Base-by-base conservation (phyloP, 2,113 vertebrate species). In the Pogona vitticeps region DNA sequence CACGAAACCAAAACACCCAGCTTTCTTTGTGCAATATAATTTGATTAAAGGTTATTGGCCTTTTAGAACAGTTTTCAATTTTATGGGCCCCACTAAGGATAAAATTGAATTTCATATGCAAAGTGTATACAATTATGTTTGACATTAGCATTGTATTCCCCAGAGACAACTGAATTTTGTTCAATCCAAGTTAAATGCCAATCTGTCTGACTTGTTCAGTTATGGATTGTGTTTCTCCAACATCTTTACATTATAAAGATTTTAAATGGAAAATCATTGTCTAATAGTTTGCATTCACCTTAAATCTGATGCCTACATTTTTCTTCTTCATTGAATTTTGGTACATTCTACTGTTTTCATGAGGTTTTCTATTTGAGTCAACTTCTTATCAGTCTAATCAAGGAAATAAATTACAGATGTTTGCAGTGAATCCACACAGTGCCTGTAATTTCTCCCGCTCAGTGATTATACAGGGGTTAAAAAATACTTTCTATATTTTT, bases 131-230 rank as follows among this genome's bases (percentile, higher is more conserved):
- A 88, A 86, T 91, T 94, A 84, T 95, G 91, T 92, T 93, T 93
- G 90, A 78, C 93, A 95, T 94, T 92, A 93, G 87, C 91, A 93
- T 92, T 94, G 91, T 94, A 93, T 90, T 93, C 92, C 91, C 92
- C 1, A 88, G 91, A 93, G 91, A 94, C 89, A 92, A 91, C 90
- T 94, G 86, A 90, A 90, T 94, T 94, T 93, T 91, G 90, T 94
- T 94, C 94, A 95, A 94, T 82, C 92, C 78, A 93, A 94, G 85
- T 89, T 91, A 93, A 94, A 95, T 87, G 85, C 65, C 0, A 28
- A 91, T 92, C 89, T 93, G 91, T 87, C 86, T 90, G 71, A 68
- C 86, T 93, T 80, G 90, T 90, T 91, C 91, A 93, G 89, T 94
- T 95, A 93, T 93, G 92, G 93, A 91, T 93, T 92, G 90, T 91